Conservation (phyloP, 1,140 invertebrate species). For the Thaumetopoea pityocampa region DNA sequence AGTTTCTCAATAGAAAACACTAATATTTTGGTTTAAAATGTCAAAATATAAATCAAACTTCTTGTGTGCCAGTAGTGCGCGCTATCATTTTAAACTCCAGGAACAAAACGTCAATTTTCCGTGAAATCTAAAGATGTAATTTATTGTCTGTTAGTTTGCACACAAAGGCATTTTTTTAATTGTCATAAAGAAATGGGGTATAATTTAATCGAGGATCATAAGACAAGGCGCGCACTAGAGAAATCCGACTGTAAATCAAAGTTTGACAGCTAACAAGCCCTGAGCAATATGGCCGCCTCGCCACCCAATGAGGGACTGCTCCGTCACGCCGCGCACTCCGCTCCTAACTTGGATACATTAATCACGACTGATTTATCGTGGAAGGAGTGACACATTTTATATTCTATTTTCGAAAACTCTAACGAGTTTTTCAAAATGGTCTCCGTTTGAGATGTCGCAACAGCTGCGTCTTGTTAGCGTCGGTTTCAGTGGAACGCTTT, state of each 20-base stretch:
- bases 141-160: slow-evolving; percentile 24
- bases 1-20: slow-evolving; percentile 51
- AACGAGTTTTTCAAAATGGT: slow-evolving; percentile 71
- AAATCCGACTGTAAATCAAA: slow-evolving; percentile 62
- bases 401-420: slow-evolving; percentile 72
- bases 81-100: slow-evolving; percentile 61
- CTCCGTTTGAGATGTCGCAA: slow-evolving; percentile 48
- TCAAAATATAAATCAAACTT: slow-evolving; percentile 63
- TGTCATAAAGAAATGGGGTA: slow-evolving; percentile 32
- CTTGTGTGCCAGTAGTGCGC: slow-evolving; percentile 41
- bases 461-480: slow-evolving; percentile 73
- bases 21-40: slow-evolving; percentile 57
- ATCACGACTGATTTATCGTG: slow-evolving; percentile 70
- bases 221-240: slow-evolving; percentile 68
- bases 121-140: slow-evolving; percentile 41
- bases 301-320: slow-evolving; percentile 70
- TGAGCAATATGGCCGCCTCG: slow-evolving; percentile 69
- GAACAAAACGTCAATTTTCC: slow-evolving; percentile 62
- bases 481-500: slow-evolving; percentile 51
- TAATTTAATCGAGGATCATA: slow-evolving; percentile 51
- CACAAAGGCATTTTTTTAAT: too few relatives aligned
- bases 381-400: slow-evolving; percentile 74
- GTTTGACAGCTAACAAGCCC: slow-evolving; percentile 73
- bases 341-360: slow-evolving; percentile 60
- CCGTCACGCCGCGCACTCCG: slow-evolving; percentile 62